A percentile compares a stretch with the other conserved stretches of the same genome.
Evolutionary conservation across 1,140 invertebrate species (phyloP).

Genomic region (Conus ventricosus): DNA sequence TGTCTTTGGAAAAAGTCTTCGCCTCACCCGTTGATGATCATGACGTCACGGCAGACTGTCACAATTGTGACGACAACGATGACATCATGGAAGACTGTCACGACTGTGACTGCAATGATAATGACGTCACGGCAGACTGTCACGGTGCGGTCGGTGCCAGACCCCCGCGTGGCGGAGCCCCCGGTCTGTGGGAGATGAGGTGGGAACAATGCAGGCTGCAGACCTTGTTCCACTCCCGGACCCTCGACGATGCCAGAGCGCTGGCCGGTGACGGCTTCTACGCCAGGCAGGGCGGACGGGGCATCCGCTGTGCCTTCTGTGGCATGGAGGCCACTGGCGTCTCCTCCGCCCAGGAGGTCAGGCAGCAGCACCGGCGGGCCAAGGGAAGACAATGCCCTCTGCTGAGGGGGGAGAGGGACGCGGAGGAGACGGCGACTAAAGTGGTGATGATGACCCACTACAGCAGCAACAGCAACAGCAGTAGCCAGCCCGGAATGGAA

Average conservation of each 20-base stretch:
- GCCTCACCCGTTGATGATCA: too few relatives aligned
- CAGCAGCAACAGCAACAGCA: background rate
- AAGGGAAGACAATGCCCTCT: conserved; percentile 89
- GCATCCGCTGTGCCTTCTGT: conserved; percentile 89
- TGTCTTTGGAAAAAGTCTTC: too few relatives aligned
- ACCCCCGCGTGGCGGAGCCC: too few relatives aligned
- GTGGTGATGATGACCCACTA: too few relatives aligned
- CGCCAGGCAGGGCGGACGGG: background rate
- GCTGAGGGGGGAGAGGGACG: conserved; percentile 69
- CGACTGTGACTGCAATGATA: too few relatives aligned
- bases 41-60: too few relatives aligned
- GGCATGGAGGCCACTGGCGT: conserved; percentile 90
- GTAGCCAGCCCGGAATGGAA: background rate
- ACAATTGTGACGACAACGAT: too few relatives aligned
- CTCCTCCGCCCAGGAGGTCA: conserved; percentile 88
- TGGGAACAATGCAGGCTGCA: conserved; percentile 1
- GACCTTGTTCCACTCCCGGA: background rate
- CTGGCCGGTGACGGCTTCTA: conserved; percentile 4
- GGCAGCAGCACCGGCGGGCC: conserved; percentile 86
- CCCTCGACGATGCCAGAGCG: background rate
- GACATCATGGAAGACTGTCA: too few relatives aligned
- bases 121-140: too few relatives aligned
- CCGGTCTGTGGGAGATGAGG: background rate
- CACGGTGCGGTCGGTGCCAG: too few relatives aligned
- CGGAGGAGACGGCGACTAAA: background rate